Evolutionary conservation across 1,140 invertebrate species (phyloP), one percentile per base, ranked within the genome.

Genomic region (Sinonovacula constricta): DNA sequence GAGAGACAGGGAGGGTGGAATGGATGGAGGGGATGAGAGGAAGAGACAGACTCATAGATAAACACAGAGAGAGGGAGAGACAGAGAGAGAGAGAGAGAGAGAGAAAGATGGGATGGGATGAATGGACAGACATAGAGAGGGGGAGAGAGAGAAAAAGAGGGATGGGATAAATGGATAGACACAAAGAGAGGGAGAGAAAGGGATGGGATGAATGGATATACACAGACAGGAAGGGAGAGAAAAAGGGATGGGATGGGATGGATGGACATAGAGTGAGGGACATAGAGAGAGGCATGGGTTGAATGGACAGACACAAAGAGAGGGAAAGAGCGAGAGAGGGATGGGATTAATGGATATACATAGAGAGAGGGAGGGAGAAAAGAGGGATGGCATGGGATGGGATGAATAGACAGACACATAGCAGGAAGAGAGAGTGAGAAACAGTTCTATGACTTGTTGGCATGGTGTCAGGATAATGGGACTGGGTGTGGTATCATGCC

Each of bases 81-180:
- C 15, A 30, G 51, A 1, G 45, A 59, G 63, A 49, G 51, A 57
- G 53, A 45, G 53, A 49, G 65, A 36, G 34, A 56, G 65, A 56
- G 65, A 36, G 53, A 57, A 53, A 51, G 65, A 69, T 0, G 31
- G 71, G 53, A 18, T 4, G 57, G 45, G 1, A 33, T 24, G 49
- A 53, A 24, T 36, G 30, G 51, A 14, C 14, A 54, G 45, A 22
- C 22, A 22, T 31, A 24, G 22, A 31, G 24, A 28, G 49, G 26
- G 28, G 33, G 63, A 53, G 60, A 67, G 28, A 31, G 63, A 22
- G 30, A 33, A 24, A 49, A n/a, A 49, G 15, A 24, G 49, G 14
- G 34, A n/a, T 33, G n/a, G 28, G 2, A 30, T 45, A 39, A 57
- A 15, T 26, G 31, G 18, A 33, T 7, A n/a, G 45, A 24, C 15